These are phyloP conservation scores for Crambe crambe DNA, from an alignment of 37 sponge, comb jelly and placozoan genomes.

Conservation along the genomic window DNA sequence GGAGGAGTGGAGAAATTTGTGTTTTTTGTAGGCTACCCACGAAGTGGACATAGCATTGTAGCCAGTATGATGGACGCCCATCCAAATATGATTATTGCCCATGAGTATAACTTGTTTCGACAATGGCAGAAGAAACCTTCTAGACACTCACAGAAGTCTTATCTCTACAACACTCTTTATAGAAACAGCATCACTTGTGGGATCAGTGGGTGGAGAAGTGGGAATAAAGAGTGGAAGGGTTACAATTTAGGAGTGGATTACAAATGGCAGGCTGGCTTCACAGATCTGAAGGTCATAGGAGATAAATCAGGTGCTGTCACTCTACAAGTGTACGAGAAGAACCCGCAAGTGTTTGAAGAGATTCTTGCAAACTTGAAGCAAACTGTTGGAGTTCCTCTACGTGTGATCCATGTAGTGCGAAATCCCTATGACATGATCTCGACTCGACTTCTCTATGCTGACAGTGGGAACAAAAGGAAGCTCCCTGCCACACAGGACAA, in stretches of 20 bases:
- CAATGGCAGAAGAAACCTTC: not conserved
- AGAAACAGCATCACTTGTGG: constrained; percentile 7
- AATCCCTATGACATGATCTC: constrained; percentile 45
- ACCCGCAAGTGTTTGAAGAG: not conserved
- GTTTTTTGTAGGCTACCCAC: constrained; percentile 53
- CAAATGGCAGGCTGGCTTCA: constrained; percentile 30
- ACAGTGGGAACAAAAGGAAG: not conserved
- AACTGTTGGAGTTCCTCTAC: not conserved
- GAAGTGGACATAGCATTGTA: constrained; percentile 69
- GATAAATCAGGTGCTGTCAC: constrained; percentile 25
- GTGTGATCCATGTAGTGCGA: constrained; percentile 25
- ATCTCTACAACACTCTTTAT: constrained; percentile 26
- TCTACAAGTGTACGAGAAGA: not conserved
- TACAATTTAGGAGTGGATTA: constrained; percentile 1
- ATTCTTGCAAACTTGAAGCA: not conserved
- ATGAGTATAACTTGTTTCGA: constrained; percentile 45
- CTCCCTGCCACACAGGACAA: not conserved
- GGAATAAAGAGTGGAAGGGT: constrained; percentile 1
- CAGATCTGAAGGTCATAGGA: constrained; percentile 13
- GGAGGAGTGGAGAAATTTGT: constrained; percentile 36
- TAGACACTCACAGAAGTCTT: not conserved
- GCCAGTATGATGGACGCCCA: constrained; percentile 62
- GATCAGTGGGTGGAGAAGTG: constrained; percentile 26
- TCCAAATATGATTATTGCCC: constrained; percentile 56
- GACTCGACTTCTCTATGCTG: constrained; percentile 18